Evolutionary conservation across 2,797 vertebrate species (phyloP).

Genomic region (Perodicticus potto): DNA sequence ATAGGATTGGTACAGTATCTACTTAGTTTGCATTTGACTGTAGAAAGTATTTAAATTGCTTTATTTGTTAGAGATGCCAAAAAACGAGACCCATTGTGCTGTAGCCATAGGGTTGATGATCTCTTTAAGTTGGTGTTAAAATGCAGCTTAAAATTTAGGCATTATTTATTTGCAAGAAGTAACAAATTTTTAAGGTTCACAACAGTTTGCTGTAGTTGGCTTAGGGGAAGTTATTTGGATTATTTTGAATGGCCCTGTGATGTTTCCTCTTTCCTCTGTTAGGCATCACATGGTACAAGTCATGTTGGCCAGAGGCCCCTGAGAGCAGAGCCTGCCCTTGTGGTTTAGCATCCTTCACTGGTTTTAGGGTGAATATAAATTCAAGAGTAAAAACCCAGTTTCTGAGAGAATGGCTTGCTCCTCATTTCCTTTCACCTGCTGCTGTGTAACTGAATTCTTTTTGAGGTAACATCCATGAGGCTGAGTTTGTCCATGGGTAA

Average conservation of each 20-base stretch:
- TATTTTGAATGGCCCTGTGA: not conserved
- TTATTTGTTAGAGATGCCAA: conserved; percentile 19
- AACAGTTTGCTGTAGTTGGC: not conserved
- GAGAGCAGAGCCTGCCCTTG: not conserved
- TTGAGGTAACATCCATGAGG: not conserved
- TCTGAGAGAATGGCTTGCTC: not conserved
- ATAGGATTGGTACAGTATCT: not conserved
- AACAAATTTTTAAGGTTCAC: not conserved
- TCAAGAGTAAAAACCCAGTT: not conserved
- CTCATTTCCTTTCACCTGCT: not conserved
- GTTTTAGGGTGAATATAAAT: not conserved
- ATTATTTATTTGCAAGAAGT: conserved; percentile 49
- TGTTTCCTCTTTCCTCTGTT: not conserved
- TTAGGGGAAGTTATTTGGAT: not conserved
- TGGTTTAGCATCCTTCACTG: not conserved
- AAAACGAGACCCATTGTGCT: not conserved
- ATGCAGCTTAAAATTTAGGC: conserved; percentile 23
- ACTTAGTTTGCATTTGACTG: not conserved
- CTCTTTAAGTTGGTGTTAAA: conserved; percentile 42
- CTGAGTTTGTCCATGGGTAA: not conserved
- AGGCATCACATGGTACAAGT: not conserved
- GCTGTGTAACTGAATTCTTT: not conserved
- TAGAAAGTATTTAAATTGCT: not conserved
- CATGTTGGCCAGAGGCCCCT: not conserved
- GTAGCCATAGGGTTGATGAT: not conserved